These are phyloP conservation scores for Chirona hameri DNA, from an alignment of 2,888 invertebrate genomes.

Conservation along the genomic window DNA sequence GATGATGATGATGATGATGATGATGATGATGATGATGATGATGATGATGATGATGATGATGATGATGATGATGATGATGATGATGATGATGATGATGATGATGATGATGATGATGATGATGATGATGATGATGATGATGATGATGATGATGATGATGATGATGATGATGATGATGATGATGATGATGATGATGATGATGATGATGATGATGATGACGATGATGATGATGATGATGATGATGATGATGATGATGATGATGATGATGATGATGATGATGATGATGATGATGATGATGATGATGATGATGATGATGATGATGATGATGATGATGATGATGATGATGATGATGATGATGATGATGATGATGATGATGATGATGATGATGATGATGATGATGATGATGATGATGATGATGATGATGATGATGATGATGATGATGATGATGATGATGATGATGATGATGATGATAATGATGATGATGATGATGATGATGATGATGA, in stretches of 20 bases:
- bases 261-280: slow-evolving; percentile 22
- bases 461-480: slow-evolving; percentile 22
- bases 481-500: slow-evolving; percentile 22
- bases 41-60: slow-evolving; percentile 22
- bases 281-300: slow-evolving; percentile 22
- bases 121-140: slow-evolving; percentile 22
- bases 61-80: slow-evolving; percentile 22
- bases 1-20: too few relatives aligned
- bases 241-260: slow-evolving; percentile 12
- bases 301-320: slow-evolving; percentile 22
- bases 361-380: slow-evolving; percentile 22
- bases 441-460: slow-evolving; percentile 22
- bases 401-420: slow-evolving; percentile 22
- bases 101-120: slow-evolving; percentile 22
- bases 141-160: slow-evolving; percentile 22
- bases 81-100: slow-evolving; percentile 22
- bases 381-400: slow-evolving; percentile 22
- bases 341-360: slow-evolving; percentile 22
- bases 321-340: slow-evolving; percentile 22
- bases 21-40: slow-evolving; percentile 22
- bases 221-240: slow-evolving; percentile 22
- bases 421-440: slow-evolving; percentile 22
- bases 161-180: slow-evolving; percentile 22
- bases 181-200: slow-evolving; percentile 10
- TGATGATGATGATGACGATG: slow-evolving; percentile 5